Percentiles rank a stretch among this genome's conserved stretches.
These are phyloP conservation scores for Microtus ochrogaster DNA, from an alignment of 2,113 vertebrate genomes.

Conservation along the genomic window DNA sequence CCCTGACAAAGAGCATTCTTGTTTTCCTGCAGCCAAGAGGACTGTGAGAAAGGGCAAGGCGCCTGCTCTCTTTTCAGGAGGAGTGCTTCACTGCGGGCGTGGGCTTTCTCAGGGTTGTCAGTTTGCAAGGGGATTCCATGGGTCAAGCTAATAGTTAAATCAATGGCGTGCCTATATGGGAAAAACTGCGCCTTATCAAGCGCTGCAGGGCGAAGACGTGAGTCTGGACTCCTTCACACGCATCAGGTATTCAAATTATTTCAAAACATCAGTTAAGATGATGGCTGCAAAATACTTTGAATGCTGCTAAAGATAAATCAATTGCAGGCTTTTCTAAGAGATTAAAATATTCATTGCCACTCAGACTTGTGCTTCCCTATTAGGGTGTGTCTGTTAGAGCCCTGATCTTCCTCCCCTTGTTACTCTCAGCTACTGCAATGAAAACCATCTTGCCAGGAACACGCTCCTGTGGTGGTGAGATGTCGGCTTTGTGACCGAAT, in stretches of 20 bases:
- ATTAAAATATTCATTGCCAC: slow-evolving; percentile 5
- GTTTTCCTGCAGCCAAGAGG: slow-evolving; percentile 66
- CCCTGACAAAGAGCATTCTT: slow-evolving; percentile 81
- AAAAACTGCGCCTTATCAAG: slow-evolving; percentile 74
- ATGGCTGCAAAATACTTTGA: slow-evolving; percentile 55
- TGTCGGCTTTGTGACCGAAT: neutral
- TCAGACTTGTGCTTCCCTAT: neutral
- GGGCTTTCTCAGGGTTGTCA: slow-evolving; percentile 78
- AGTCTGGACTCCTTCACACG: slow-evolving; percentile 78
- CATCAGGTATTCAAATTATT: slow-evolving; percentile 79
- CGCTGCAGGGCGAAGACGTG: slow-evolving; percentile 62
- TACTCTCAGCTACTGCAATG: neutral
- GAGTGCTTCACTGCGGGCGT: slow-evolving; percentile 49
- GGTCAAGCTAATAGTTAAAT: slow-evolving; percentile 77
- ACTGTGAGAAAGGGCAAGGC: slow-evolving; percentile 79
- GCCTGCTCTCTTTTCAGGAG: slow-evolving; percentile 80
- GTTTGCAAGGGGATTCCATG: slow-evolving; percentile 73
- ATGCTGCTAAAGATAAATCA: slow-evolving; percentile 49
- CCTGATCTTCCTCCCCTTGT: neutral
- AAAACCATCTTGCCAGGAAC: neutral
- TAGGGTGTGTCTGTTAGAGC: neutral
- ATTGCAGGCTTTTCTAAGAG: slow-evolving; percentile 27
- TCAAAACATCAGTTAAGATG: slow-evolving; percentile 64
- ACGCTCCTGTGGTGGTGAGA: neutral
- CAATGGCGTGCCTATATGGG: slow-evolving; percentile 71